Evolutionary conservation across 2,113 vertebrate species (phyloP), one percentile per base, ranked within the genome.

Genomic region (Alouatta palliata): DNA sequence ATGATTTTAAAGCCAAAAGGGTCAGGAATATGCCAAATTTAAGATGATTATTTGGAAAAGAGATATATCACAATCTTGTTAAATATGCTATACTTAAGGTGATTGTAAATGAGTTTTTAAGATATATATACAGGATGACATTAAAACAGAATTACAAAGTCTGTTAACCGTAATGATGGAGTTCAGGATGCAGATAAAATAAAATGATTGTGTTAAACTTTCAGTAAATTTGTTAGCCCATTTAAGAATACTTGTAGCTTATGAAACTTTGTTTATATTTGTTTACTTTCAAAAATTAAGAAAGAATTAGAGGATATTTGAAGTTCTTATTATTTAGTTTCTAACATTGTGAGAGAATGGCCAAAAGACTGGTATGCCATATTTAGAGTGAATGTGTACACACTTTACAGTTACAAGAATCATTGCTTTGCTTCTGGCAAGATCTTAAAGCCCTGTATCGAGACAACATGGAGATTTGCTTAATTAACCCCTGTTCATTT

Each of bases 201-300:
- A 85, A 97, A 97, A 97, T 98, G 93, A 97, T 91, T 96, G 96
- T 97, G 90, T 97, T 97, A 98, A 98, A 77, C 45, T 98, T 98
- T 97, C 88, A 96, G 77, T 92, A 84, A 37, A 49, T 68, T 8
- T 93, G 11, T 86, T 82, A 35, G 19, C 23, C 64, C 81, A 25
- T 75, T 80, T 89, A 84, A 32, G 61, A 25, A 32, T 68, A 27
- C 91, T 61, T 85, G 5, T 52, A 82, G 35, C 40, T 75, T 95
- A 71, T 73, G 5, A 82, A 91, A 86, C 2, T 5, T 88, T 56
- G 20, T 66, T 93, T 83, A 77, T 45, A 71, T 84, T 79, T 47
- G 68, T 87, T 96, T 75, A 58, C 73, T 71, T 94, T 85, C 35
- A 80, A n/a, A 58, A 95, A 76, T 47, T 82, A 91, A 80, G 45